phyloP scores from a whole-genome alignment of 2,113 vertebrate genomes.

The Oncorhynchus kisutch region DNA sequence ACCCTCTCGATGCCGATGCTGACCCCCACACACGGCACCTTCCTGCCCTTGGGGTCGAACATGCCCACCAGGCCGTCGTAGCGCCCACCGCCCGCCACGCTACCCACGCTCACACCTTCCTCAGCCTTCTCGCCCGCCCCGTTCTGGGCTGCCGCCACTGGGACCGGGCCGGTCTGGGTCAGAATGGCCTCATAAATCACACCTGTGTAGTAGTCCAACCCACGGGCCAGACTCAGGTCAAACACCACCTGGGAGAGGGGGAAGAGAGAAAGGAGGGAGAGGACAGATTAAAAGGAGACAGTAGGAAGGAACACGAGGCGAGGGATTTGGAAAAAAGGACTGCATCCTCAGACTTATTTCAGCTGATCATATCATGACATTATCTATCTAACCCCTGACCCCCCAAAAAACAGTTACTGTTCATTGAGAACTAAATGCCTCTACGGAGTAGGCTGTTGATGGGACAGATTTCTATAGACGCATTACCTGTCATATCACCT shows the following conservation, averaged over 20 bases:
- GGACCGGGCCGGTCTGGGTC: constrained; percentile 53
- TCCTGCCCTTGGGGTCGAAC: constrained; percentile 93
- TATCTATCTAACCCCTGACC: no score
- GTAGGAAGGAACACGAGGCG: no score
- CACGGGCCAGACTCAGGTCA: constrained; percentile 92
- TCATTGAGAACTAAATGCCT: no score
- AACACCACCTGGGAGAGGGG: constrained; percentile 80
- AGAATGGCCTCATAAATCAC: constrained; percentile 91
- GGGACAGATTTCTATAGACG: no score
- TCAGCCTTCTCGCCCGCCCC: constrained; percentile 65
- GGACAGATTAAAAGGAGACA: background rate
- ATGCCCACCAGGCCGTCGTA: constrained; percentile 95
- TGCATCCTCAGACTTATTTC: no score
- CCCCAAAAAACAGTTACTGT: no score
- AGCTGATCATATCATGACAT: no score
- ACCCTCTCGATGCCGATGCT: constrained; percentile 94
- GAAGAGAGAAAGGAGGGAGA: constrained; percentile 37
- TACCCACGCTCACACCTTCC: constrained; percentile 83
- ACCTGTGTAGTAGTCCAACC: constrained; percentile 95
- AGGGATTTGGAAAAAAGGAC: no score
- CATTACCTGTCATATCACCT: background rate
- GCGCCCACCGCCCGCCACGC: constrained; percentile 89
- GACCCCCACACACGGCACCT: constrained; percentile 91
- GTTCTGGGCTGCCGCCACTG: constrained; percentile 84
- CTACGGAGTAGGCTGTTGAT: background rate